These are phyloP conservation scores for Zaprionus lineosus DNA, from an alignment of 2,888 invertebrate species.

Conservation along the genomic window DNA sequence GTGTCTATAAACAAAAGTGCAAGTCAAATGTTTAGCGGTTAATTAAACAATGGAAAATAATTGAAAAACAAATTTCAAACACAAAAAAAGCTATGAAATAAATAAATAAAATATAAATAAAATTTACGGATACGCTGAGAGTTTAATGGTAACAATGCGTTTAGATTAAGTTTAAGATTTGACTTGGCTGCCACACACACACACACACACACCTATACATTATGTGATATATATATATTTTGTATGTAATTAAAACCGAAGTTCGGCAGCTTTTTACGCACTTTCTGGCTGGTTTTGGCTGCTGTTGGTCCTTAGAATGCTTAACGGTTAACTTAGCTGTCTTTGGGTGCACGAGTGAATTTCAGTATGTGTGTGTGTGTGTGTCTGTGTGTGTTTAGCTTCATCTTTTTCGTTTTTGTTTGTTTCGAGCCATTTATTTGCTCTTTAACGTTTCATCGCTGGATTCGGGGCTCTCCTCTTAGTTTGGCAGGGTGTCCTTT, in stretches of 20 bases:
- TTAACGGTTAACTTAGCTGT: constrained; percentile 35
- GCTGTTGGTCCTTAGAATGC: constrained; percentile 13
- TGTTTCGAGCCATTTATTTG: constrained; percentile 70
- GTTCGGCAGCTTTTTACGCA: constrained; percentile 40
- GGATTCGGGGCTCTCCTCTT: constrained; percentile 15
- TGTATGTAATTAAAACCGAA: constrained; percentile 16
- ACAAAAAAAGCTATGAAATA: background rate
- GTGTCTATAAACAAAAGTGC: constrained; percentile 41
- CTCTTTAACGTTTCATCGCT: constrained; percentile 65
- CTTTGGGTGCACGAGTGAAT: too few species aligned
- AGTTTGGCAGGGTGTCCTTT: constrained; percentile 5
- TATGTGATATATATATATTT: background rate
- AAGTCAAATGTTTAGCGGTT: constrained; percentile 30
- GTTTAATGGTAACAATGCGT: constrained; percentile 15
- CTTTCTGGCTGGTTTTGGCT: constrained; percentile 9
- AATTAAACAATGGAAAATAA: constrained; percentile 32
- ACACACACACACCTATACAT: constrained; percentile 14
- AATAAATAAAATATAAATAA: constrained; percentile 17
- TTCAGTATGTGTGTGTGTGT: too few species aligned
- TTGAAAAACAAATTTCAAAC: constrained; percentile 24
- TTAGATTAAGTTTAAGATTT: constrained; percentile 18
- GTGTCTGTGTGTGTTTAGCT: constrained; percentile 36
- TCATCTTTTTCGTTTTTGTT: constrained; percentile 60
- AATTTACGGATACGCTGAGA: constrained; percentile 8
- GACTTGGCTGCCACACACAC: too few species aligned